These are phyloP conservation scores for Megalurothrips usitatus DNA, from an alignment of 2,888 invertebrate genomes.

Conservation along the genomic window DNA sequence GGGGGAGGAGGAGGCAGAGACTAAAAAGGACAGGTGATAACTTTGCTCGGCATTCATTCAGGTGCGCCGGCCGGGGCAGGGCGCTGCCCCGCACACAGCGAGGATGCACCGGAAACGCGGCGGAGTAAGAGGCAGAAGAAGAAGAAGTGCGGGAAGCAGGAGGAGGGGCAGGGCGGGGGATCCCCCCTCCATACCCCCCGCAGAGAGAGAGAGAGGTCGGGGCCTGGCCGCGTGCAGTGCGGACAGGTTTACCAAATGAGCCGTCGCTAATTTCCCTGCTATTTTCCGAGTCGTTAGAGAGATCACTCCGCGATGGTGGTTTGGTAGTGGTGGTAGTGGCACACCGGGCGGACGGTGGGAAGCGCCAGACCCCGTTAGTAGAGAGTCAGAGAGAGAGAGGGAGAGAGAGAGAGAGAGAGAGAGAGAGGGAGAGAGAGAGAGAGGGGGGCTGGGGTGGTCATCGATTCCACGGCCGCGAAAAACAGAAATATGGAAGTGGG, in stretches of 20 bases:
- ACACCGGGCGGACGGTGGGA: background rate
- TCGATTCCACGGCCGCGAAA: too few relatives aligned
- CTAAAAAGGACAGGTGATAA: too few relatives aligned
- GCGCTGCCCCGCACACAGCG: too few relatives aligned
- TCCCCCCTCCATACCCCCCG: too few relatives aligned
- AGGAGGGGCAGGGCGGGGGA: background rate
- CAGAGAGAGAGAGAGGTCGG: background rate
- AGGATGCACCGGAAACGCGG: too few relatives aligned
- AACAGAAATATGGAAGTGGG: too few relatives aligned
- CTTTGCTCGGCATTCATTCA: too few relatives aligned
- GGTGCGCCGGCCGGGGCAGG: too few relatives aligned
- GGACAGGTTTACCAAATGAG: conserved; percentile 7
- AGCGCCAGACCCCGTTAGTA: background rate
- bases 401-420: conserved; percentile 1
- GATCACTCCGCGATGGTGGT: background rate
- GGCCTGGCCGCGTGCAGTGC: background rate
- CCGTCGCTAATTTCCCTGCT: conserved; percentile 12
- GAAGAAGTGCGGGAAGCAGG: background rate
- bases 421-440: background rate
- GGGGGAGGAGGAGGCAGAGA: too few relatives aligned
- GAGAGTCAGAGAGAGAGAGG: background rate
- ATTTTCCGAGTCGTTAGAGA: conserved; percentile 20
- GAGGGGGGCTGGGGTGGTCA: background rate
- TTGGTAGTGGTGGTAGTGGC: too few relatives aligned
- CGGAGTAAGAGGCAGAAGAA: too few relatives aligned